A percentile compares a stretch with the other conserved stretches of the same genome.
These are phyloP conservation scores for Castor canadensis DNA, from an alignment of 2,113 vertebrate genomes.

Conservation along the genomic window DNA sequence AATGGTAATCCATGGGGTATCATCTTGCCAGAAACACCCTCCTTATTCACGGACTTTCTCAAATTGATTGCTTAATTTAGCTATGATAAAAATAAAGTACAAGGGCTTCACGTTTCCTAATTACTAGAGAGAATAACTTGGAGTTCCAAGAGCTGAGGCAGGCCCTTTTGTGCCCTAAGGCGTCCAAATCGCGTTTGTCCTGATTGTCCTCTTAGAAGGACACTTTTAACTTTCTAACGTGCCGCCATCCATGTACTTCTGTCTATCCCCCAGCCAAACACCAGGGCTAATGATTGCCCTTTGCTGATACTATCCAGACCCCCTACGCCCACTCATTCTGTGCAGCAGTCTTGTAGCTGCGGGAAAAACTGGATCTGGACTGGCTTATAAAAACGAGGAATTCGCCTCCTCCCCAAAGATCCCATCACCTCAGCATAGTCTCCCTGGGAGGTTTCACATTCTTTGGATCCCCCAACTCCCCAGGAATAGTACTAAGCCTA, in stretches of 20 bases:
- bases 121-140: neutral
- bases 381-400: constrained; percentile 1
- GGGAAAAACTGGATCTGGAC: neutral
- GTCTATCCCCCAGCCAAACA: neutral
- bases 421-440: neutral
- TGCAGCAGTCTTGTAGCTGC: constrained; percentile 7
- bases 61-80: constrained; percentile 28
- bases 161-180: neutral
- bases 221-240: neutral
- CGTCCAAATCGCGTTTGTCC: neutral
- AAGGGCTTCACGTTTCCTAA: neutral
- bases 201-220: neutral
- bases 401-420: neutral
- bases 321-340: neutral
- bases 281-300: neutral
- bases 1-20: neutral
- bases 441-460: constrained; percentile 38
- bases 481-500: neutral
- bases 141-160: neutral
- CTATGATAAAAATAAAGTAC: constrained; percentile 43
- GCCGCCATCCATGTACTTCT: neutral
- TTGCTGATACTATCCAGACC: constrained; percentile 65
- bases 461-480: neutral
- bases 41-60: constrained; percentile 11
- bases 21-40: constrained; percentile 37